These are phyloP conservation scores for Muntiacus muntjak DNA, from an alignment of 2,113 vertebrate genomes.

Conservation along the genomic window DNA sequence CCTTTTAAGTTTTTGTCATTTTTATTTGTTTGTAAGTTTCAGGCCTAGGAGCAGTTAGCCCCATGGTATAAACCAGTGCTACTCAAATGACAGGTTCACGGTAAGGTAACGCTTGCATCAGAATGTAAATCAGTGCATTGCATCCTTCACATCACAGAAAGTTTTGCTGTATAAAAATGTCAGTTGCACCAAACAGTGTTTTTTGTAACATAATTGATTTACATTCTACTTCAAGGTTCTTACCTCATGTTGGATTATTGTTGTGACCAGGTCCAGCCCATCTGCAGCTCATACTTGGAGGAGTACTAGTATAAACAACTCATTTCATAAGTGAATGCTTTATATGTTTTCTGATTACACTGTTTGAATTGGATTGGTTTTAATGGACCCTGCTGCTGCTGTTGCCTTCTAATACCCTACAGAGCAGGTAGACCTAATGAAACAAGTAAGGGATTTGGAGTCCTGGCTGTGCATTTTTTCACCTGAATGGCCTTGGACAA, in stretches of 20 bases:
- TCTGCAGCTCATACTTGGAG: background rate
- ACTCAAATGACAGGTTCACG: background rate
- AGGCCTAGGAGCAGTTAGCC: background rate
- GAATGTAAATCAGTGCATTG: background rate
- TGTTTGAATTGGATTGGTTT: background rate
- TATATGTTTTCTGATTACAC: background rate
- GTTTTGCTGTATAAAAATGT: background rate
- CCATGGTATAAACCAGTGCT: background rate
- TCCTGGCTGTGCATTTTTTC: background rate
- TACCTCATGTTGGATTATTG: background rate
- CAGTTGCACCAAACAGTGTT: background rate
- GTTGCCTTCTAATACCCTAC: background rate
- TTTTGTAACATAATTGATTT: background rate
- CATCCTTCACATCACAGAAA: background rate
- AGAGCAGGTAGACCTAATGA: background rate
- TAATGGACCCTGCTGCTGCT: background rate
- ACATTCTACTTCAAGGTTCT: background rate
- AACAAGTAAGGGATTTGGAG: background rate
- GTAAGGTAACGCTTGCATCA: background rate
- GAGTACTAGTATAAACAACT: background rate
- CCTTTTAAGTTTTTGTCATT: background rate
- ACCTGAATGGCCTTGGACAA: background rate
- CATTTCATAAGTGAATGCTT: background rate
- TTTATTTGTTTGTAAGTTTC: background rate
- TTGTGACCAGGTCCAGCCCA: background rate